Percentiles rank a stretch among this genome's conserved stretches.
phyloP scores from a whole-genome alignment of 2,888 invertebrate species.

The Eudiplozoon nipponicum region DNA sequence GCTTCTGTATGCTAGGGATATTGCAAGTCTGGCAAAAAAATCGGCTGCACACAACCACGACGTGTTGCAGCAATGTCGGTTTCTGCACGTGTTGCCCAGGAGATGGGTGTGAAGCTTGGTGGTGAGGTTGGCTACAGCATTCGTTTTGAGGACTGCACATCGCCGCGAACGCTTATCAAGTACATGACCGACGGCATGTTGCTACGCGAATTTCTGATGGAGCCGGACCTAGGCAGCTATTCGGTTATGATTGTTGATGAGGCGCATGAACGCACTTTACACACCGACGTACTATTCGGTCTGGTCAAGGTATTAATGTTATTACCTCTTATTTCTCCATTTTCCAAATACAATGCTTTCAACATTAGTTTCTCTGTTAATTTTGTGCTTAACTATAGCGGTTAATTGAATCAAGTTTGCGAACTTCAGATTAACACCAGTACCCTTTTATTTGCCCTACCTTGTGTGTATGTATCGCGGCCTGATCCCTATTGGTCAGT shows the following conservation, averaged over 20 bases:
- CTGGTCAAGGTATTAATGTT: constrained; percentile 33
- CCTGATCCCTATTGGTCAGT: too few relatives aligned
- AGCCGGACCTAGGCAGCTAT: constrained; percentile 72
- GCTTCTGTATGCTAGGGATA: too few relatives aligned
- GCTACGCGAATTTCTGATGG: constrained; percentile 72
- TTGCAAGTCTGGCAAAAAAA: constrained; percentile 38
- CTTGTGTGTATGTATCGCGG: too few relatives aligned
- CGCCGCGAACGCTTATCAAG: constrained; percentile 70
- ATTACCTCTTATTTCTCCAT: not conserved
- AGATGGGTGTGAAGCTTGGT: constrained; percentile 76
- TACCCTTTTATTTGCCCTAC: too few relatives aligned
- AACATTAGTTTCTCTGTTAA: too few relatives aligned
- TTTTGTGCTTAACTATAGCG: too few relatives aligned
- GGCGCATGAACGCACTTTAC: constrained; percentile 83
- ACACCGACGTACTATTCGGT: constrained; percentile 88
- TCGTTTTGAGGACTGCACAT: constrained; percentile 91
- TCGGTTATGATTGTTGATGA: constrained; percentile 95
- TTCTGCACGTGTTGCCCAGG: constrained; percentile 76
- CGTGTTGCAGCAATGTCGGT: constrained; percentile 99
- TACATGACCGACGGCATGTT: constrained; percentile 98
- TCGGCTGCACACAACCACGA: constrained; percentile 82
- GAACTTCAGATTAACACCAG: too few relatives aligned
- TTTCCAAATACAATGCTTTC: too few relatives aligned
- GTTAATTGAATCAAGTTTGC: too few relatives aligned
- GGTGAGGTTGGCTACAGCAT: constrained; percentile 40